Conservation (phyloP, 2,797 vertebrate species). For the Allobates femoralis region DNA sequence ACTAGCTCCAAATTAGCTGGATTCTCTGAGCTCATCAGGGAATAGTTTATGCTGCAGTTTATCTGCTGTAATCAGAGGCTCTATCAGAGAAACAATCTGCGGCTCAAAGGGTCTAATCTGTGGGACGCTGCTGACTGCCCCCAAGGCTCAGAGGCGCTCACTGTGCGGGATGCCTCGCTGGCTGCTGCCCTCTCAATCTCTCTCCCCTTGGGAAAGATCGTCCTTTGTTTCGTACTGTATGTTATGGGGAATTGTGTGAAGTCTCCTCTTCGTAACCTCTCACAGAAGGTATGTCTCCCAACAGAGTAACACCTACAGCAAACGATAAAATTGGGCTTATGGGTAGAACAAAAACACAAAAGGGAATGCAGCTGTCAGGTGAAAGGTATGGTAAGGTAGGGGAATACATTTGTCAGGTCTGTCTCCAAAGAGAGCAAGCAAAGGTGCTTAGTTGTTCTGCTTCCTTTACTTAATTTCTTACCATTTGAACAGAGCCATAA, state of each 20-base stretch:
- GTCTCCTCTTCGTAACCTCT: conserved; percentile 93
- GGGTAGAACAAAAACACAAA: conserved; percentile 47
- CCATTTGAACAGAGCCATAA: neutral
- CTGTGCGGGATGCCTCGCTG: conserved; percentile 75
- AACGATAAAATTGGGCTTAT: conserved; percentile 44
- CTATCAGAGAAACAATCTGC: conserved; percentile 71
- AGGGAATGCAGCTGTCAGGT: neutral
- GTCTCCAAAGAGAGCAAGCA: neutral
- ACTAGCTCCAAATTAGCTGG: conserved; percentile 72
- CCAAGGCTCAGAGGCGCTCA: conserved; percentile 73
- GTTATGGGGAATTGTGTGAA: conserved; percentile 98
- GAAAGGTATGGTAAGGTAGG: neutral
- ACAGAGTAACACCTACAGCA: conserved; percentile 16
- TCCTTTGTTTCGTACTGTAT: conserved; percentile 72
- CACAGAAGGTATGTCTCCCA: conserved; percentile 91
- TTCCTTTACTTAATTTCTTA: neutral
- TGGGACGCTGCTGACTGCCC: conserved; percentile 66
- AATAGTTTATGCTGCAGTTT: conserved; percentile 69
- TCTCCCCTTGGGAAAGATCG: conserved; percentile 72
- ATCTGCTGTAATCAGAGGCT: conserved; percentile 83
- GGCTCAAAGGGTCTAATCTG: conserved; percentile 80
- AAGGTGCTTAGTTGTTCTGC: neutral
- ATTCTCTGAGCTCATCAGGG: conserved; percentile 71
- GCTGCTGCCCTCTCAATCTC: conserved; percentile 72
- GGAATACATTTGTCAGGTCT: neutral